Base-by-base conservation (phyloP, 2,888 invertebrate species). In the Cataglyphis altisquamis region DNA sequence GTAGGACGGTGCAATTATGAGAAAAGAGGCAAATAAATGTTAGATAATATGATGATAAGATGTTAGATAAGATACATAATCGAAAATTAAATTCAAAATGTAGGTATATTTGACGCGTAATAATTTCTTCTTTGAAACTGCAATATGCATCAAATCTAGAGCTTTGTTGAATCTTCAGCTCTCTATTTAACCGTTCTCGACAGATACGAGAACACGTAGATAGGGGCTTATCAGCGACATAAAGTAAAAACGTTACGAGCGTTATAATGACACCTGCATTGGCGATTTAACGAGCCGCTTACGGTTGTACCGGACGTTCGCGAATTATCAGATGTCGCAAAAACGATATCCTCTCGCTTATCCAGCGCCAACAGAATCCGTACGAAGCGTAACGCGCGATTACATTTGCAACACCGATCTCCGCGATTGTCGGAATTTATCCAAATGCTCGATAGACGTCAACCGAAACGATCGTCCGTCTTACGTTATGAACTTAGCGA, bases 321-420 rank as follows among this genome's bases (percentile, higher is more conserved):
- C 88, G 85, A 84, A 87, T 86, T 87, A 87, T 87, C 80, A 63
- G 72, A 83, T 70, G 81, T 89, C 89, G 66, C 57, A 36, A 18
- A 70, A 84, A 86, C 67, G 78, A 86, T 87, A 83, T 60, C 39
- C 62, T 52, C 89, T 75, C 80, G 64, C 60, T 86, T 84, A 82
- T 32, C n/a, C 8, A 64, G 81, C 74, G 78, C 81, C 75, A 83
- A 74, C 84, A 36, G 81, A 70, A 45, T 18, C 41, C 15, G 18
- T n/a, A 15, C 55, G 55, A 5, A 41, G 55, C 55, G 55, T 77
- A 68, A 77, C 68, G 5, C 77, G 39, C 64, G 48, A 60, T 25
- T 81, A 82, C 73, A 72, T 82, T 81, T 82, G 80, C 60, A 64
- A 9, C 36, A 74, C 45, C 66, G 77, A 66, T 81, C 29, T 41